A percentile compares a stretch with the other conserved stretches of the same genome.
phyloP scores from a whole-genome alignment of 2,888 invertebrate species.

The Syrphus vitripennis region DNA sequence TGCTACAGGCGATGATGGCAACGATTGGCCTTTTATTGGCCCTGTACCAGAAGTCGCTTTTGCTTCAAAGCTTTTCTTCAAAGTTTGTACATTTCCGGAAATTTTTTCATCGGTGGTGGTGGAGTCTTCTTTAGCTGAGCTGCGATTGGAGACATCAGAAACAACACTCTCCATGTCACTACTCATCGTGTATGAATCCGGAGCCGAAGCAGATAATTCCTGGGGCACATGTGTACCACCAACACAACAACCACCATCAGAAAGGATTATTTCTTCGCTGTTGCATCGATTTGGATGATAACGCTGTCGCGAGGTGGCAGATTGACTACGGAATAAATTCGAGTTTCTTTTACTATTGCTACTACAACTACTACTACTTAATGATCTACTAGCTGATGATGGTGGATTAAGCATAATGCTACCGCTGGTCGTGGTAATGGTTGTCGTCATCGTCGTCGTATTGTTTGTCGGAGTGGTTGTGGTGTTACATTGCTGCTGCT shows the following conservation, averaged over 20 bases:
- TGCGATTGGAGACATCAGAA: slow-evolving; percentile 39
- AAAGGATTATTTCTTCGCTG: slow-evolving; percentile 79
- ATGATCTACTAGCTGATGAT: slow-evolving; percentile 55
- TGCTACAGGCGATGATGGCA: slow-evolving; percentile 86
- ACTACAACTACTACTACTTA: slow-evolving; percentile 66
- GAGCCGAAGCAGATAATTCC: slow-evolving; percentile 84
- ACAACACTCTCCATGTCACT: slow-evolving; percentile 76
- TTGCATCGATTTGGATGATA: slow-evolving; percentile 78
- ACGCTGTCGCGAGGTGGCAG: slow-evolving; percentile 77
- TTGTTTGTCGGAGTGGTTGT: slow-evolving; percentile 17
- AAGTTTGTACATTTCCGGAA: slow-evolving; percentile 90
- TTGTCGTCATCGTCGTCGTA: slow-evolving; percentile 36
- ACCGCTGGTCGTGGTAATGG: slow-evolving; percentile 54
- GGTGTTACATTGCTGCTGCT: slow-evolving; percentile 32
- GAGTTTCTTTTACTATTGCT: slow-evolving; percentile 73
- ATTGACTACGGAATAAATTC: slow-evolving; percentile 78
- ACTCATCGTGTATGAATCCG: slow-evolving; percentile 81
- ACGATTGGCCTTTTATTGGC: slow-evolving; percentile 81
- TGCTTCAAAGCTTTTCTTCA: slow-evolving; percentile 94
- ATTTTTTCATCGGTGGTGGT: slow-evolving; percentile 77
- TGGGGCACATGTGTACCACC: slow-evolving; percentile 55
- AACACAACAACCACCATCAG: neutral
- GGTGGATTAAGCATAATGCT: slow-evolving; percentile 48
- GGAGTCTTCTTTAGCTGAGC: slow-evolving; percentile 45
- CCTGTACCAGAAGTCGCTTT: slow-evolving; percentile 80